Evolutionary conservation across 2,113 vertebrate genomes (phyloP), one percentile per base, ranked within the genome.

Genomic region (Scartelaos histophorus): DNA sequence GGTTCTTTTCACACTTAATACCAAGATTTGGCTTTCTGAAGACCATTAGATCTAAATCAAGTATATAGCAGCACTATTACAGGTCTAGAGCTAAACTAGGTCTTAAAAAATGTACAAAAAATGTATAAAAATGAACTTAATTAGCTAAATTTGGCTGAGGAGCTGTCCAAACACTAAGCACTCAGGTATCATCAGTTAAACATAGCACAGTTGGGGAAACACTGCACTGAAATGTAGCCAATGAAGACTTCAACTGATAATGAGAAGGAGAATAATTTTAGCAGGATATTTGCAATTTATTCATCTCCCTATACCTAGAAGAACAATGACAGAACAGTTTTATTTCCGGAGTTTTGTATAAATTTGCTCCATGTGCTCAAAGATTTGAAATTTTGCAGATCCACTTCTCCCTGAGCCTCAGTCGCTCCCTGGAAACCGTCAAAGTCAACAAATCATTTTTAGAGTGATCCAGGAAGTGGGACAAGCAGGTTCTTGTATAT

Each of bases 391-490:
- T 38, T 64, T 38, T 5, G 34, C 61, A 64, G 61, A 64, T 19
- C 60, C 7, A 62, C 25, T 16, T 62, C 60, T 62, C 25, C 35
- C 61, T 64, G 34, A 19, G 34, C 7, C 34, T 3, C 61, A 64
- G 34, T n/a, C 61, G 19, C 61, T 64, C 29, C 29, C 17, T 64
- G 61, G 61, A 43, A 61, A 19, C 16, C 10, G 61, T 64, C 61
- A 43, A 43, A 64, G 61, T 64, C 61, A 64, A 64, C 61, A 64
- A 64, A 64, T 64, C 61, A 64, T 64, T 64, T 61, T 82, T 24
- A 61, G 75, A 81, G 74, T 74, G 77, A 69, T 57, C 68, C 57
- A 25, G 72, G 65, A 56, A 38, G 58, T 69, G 66, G 53, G 75
- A 73, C 5, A 10, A 16, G 43, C 61, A 66, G 15, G 67, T 71